Percentiles rank a stretch among this genome's conserved stretches.
Evolutionary conservation across 2,797 vertebrate genomes (phyloP).

Genomic region (Typhlichthys subterraneus): DNA sequence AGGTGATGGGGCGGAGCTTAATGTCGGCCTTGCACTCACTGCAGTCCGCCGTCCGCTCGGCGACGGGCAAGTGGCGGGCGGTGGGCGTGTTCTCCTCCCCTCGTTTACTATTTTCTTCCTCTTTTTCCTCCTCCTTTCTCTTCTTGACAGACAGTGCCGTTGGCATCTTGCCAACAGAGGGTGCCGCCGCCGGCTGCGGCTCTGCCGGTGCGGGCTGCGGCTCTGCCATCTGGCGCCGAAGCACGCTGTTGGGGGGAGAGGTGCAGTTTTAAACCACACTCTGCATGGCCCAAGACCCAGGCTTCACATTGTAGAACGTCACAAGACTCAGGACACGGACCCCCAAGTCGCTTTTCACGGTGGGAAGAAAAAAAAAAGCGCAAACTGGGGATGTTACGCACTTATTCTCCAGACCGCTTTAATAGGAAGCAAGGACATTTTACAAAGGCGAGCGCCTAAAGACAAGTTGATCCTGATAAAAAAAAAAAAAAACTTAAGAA

Average conservation of each 20-base stretch:
- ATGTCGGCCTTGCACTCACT: conserved; percentile 69
- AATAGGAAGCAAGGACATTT: conserved; percentile 31
- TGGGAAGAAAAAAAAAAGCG: conserved; percentile 27
- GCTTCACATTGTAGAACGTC: conserved; percentile 78
- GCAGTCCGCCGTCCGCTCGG: conserved; percentile 60
- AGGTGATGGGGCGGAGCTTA: conserved; percentile 63
- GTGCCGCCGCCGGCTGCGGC: conserved; percentile 55
- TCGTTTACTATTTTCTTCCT: conserved; percentile 29
- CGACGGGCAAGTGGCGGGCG: conserved; percentile 50
- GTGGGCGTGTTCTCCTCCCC: conserved; percentile 30
- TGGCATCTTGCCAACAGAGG: conserved; percentile 62
- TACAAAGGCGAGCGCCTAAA: conserved; percentile 29
- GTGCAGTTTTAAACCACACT: conserved; percentile 79
- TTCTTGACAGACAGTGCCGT: conserved; percentile 50
- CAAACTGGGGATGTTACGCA: conserved; percentile 39
- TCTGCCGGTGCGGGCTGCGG: conserved; percentile 42
- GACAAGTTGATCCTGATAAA: conserved; percentile 55
- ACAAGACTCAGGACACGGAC: conserved; percentile 77
- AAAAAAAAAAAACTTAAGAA: background rate
- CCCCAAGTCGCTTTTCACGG: conserved; percentile 56
- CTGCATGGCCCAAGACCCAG: conserved; percentile 68
- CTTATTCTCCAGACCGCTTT: conserved; percentile 58
- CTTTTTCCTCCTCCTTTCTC: background rate
- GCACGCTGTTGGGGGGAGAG: conserved; percentile 78
- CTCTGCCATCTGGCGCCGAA: conserved; percentile 67